phyloP scores from a whole-genome alignment of 2,113 vertebrate genomes.

The Oryzias curvinotus region DNA sequence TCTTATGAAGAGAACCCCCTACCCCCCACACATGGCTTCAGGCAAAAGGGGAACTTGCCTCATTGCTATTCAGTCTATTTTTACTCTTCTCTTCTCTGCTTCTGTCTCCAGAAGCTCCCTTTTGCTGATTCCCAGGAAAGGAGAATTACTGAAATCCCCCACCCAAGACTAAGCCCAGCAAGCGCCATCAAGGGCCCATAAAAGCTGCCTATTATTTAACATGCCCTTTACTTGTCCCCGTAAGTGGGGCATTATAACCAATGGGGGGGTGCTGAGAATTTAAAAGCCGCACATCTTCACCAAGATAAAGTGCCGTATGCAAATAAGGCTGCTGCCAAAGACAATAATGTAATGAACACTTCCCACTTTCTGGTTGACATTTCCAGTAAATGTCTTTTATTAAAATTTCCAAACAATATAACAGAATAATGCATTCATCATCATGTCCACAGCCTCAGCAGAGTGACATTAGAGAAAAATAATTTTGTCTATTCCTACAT shows the following conservation, averaged over 20 bases:
- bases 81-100: constrained; percentile 51
- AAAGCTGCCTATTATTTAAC: constrained; percentile 8
- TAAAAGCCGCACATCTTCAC: not conserved
- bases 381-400: not conserved
- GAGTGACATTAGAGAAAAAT: no score
- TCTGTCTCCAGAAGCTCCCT: constrained; percentile 35
- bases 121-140: constrained; percentile 44
- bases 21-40: constrained; percentile 49
- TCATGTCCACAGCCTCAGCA: no score
- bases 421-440: no score
- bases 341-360: not conserved
- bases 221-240: constrained; percentile 26
- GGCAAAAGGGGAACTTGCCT: constrained; percentile 57
- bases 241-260: constrained; percentile 3
- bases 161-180: constrained; percentile 9
- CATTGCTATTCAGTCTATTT: constrained; percentile 73
- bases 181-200: not conserved
- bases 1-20: constrained; percentile 25
- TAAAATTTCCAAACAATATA: not conserved
- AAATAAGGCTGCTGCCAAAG: not conserved
- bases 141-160: constrained; percentile 51
- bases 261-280: not conserved
- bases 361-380: not conserved
- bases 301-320: constrained; percentile 2
- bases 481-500: no score